Conservation (phyloP, 1,140 invertebrate genomes). For the Fopius arisanus region DNA sequence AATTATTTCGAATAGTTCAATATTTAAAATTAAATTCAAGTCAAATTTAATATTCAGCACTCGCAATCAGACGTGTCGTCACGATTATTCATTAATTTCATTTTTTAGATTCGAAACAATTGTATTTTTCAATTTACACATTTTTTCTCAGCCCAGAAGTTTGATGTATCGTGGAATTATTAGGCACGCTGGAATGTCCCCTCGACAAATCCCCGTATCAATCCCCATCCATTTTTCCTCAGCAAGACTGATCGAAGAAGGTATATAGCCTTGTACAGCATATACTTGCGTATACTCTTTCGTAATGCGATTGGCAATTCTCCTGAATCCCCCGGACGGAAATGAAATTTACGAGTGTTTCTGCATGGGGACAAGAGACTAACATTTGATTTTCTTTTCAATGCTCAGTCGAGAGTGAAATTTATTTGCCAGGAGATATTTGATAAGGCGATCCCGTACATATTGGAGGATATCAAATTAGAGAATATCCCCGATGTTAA, state of each 20-base stretch:
- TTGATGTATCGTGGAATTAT: neutral
- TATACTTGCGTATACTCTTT: conserved; percentile 23
- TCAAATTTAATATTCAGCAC: no score
- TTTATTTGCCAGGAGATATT: neutral
- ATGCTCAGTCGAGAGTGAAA: neutral
- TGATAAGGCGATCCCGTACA: neutral
- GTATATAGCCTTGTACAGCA: neutral
- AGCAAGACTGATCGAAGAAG: neutral
- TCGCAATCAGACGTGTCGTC: no score
- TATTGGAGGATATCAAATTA: no score
- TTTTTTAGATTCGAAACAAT: no score
- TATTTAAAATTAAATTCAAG: no score
- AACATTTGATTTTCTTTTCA: neutral
- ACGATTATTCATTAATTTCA: no score
- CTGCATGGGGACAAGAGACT: neutral
- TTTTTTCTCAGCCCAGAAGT: no score
- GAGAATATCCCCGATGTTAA: no score
- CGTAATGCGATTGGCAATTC: conserved; percentile 51
- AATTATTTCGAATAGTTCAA: no score
- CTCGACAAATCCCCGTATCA: conserved; percentile 1
- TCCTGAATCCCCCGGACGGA: conserved; percentile 30
- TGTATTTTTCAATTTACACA: no score
- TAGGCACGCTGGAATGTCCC: neutral
- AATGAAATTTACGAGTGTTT: conserved; percentile 25
- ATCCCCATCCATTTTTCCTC: conserved; percentile 3